Evolutionary conservation across 2,113 vertebrate genomes (phyloP).

Genomic region (Physeter macrocephalus): DNA sequence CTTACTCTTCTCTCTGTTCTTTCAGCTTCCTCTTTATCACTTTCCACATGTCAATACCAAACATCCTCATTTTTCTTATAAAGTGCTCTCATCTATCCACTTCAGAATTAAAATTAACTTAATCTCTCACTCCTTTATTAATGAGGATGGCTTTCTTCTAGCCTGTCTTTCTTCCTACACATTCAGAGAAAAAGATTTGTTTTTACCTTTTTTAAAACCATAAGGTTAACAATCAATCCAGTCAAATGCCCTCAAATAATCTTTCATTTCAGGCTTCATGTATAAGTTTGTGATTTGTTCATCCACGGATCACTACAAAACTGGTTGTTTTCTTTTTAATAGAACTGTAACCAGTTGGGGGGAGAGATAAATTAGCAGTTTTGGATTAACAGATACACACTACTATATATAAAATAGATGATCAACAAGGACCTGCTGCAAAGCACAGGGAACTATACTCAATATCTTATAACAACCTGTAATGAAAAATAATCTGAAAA

Average conservation of each 20-base stretch:
- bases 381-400: background rate
- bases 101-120: conserved; percentile 37
- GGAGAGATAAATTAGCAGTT: background rate
- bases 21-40: background rate
- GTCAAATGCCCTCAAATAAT: background rate
- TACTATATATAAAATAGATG: background rate
- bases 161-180: background rate
- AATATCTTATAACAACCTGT: background rate
- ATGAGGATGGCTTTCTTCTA: background rate
- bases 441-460: background rate
- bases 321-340: background rate
- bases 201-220: background rate
- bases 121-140: background rate
- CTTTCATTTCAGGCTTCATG: background rate
- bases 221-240: background rate
- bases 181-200: background rate
- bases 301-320: background rate
- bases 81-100: background rate
- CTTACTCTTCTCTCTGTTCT: background rate
- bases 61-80: conserved; percentile 11
- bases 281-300: background rate
- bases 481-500: background rate
- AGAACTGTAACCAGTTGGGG: background rate
- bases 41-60: background rate
- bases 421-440: background rate